Evolutionary conservation across 92 coral and sea anemone genomes (phyloP).

Genomic region (Paramuricea clavata): DNA sequence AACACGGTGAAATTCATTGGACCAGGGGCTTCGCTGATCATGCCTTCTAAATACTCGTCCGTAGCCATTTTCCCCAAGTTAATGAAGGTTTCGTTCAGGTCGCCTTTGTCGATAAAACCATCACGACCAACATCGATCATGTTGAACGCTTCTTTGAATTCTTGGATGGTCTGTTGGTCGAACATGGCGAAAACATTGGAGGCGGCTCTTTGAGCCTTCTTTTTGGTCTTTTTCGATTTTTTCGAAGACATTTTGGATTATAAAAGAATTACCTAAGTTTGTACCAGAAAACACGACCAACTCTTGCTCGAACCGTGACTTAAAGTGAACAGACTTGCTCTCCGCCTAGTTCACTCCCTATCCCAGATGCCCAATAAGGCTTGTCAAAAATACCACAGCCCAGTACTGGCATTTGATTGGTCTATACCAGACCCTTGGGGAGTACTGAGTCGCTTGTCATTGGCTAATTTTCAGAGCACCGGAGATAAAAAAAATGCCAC

Average conservation of each 20-base stretch:
- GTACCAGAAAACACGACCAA: not conserved
- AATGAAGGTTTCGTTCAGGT: slow-evolving; percentile 93
- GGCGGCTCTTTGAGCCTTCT: slow-evolving; percentile 96
- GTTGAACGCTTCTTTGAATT: slow-evolving; percentile 98
- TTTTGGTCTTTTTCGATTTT: slow-evolving; percentile 88
- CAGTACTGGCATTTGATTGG: slow-evolving; percentile 22
- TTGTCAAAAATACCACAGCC: not conserved
- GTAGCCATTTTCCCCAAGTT: slow-evolving; percentile 87
- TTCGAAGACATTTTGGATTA: slow-evolving; percentile 52
- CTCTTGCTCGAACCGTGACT: slow-evolving; percentile 23
- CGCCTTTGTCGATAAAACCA: slow-evolving; percentile 92
- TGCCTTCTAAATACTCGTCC: slow-evolving; percentile 84
- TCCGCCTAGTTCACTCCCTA: not conserved
- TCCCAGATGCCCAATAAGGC: slow-evolving; percentile 21
- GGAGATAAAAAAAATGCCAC: slow-evolving; percentile 12
- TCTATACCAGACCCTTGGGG: not conserved
- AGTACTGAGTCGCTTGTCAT: not conserved
- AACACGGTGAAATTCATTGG: slow-evolving; percentile 96
- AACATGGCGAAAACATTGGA: slow-evolving; percentile 99
- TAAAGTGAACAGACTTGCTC: not conserved
- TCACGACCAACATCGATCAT: slow-evolving; percentile 98
- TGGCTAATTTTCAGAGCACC: slow-evolving; percentile 1
- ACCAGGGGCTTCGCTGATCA: slow-evolving; percentile 93
- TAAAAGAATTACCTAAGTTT: not conserved
- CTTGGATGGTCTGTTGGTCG: slow-evolving; percentile 97